Evolutionary conservation across 2,888 invertebrate genomes (phyloP).

Genomic region (Escarpia spicata): DNA sequence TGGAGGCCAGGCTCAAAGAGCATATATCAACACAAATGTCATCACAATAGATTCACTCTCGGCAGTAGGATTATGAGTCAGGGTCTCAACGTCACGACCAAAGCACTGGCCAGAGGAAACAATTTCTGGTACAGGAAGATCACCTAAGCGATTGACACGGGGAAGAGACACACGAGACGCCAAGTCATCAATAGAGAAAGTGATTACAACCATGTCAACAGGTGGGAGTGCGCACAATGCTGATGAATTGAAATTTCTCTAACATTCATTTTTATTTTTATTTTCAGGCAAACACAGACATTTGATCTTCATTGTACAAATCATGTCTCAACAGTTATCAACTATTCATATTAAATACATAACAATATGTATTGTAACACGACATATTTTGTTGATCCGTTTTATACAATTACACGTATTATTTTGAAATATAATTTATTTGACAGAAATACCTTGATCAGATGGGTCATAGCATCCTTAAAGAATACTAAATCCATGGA

Average conservation of each 20-base stretch:
- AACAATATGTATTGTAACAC: not conserved
- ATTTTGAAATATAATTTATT: not conserved
- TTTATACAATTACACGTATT: not conserved
- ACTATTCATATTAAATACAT: not conserved
- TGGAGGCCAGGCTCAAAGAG: no score
- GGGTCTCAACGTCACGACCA: no score
- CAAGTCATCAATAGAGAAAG: no score
- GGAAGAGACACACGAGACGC: no score
- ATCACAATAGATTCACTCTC: no score
- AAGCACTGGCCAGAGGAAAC: no score
- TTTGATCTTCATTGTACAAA: not conserved
- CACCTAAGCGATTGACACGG: no score
- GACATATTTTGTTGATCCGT: not conserved
- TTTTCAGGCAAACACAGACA: not conserved
- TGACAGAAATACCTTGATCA: conserved; percentile 73
- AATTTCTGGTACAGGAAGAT: no score
- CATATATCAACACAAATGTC: no score
- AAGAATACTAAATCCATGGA: conserved; percentile 90
- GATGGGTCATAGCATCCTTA: conserved; percentile 84
- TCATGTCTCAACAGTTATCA: not conserved
- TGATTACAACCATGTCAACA: no score
- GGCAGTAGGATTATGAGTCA: no score
- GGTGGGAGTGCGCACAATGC: no score
- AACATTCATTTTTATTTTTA: not conserved
- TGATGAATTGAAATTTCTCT: not conserved